Percentiles rank a stretch among this genome's conserved stretches.
Conservation (phyloP, 2,797 vertebrate species). For the Uromys caudimaculatus region DNA sequence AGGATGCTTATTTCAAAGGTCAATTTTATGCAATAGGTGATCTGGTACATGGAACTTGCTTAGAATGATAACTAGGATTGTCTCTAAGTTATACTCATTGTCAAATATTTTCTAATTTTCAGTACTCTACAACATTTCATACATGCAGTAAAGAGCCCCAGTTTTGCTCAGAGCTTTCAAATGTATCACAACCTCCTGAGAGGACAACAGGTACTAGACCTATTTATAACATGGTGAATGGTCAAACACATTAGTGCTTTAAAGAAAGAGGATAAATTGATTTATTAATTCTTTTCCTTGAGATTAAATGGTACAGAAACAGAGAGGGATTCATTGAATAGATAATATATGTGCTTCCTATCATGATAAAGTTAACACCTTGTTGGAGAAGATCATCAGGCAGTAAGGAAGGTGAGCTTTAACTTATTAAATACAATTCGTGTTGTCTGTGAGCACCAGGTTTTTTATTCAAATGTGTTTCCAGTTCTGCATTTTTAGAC, state of each 20-base stretch:
- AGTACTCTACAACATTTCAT: not conserved
- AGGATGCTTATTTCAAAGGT: not conserved
- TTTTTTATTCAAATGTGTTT: slow-evolving; percentile 51
- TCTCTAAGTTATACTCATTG: not conserved
- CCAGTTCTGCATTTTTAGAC: slow-evolving; percentile 6
- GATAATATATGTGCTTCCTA: not conserved
- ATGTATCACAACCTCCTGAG: not conserved
- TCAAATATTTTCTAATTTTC: not conserved
- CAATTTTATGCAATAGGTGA: not conserved
- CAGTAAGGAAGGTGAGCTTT: not conserved
- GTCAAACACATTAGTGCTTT: not conserved
- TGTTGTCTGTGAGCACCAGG: slow-evolving; percentile 11
- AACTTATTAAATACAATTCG: slow-evolving; percentile 37
- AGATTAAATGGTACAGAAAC: slow-evolving; percentile 35
- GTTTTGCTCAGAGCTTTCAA: not conserved
- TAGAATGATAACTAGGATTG: not conserved
- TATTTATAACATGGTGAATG: not conserved
- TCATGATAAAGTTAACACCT: not conserved
- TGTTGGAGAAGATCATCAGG: slow-evolving; percentile 2
- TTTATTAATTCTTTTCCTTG: slow-evolving; percentile 29
- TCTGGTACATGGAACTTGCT: not conserved
- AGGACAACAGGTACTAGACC: not conserved
- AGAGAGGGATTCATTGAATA: not conserved
- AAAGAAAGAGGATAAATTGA: not conserved
- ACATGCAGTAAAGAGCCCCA: not conserved